phyloP scores from a whole-genome alignment of 2,888 invertebrate genomes.

The Cephalotes varians region DNA sequence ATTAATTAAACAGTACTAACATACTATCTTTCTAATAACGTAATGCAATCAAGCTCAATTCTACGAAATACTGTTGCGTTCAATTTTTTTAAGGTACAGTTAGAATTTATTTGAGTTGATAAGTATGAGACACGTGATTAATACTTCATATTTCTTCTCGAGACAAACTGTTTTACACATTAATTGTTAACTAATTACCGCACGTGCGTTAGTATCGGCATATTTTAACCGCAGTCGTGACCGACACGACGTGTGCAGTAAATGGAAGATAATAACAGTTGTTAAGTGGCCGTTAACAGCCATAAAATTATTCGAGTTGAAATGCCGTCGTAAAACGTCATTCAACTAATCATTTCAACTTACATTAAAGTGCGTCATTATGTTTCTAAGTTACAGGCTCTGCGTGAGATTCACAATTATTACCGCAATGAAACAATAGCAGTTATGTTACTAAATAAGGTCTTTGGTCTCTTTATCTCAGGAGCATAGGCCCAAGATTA shows the following conservation, averaged over 20 bases:
- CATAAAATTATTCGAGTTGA: slow-evolving; percentile 54
- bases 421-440: not conserved
- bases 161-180: slow-evolving; percentile 35
- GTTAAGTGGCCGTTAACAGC: slow-evolving; percentile 41
- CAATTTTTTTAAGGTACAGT: not conserved
- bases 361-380: slow-evolving; percentile 27
- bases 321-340: slow-evolving; percentile 47
- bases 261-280: slow-evolving; percentile 54
- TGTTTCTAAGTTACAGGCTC: slow-evolving; percentile 6
- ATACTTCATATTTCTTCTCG: slow-evolving; percentile 30
- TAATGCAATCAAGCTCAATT: not conserved
- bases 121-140: slow-evolving; percentile 8
- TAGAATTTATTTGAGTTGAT: slow-evolving; percentile 4
- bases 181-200: slow-evolving; percentile 41
- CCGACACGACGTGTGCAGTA: slow-evolving; percentile 40
- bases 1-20: not conserved
- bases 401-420: slow-evolving; percentile 22
- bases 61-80: not conserved
- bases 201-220: slow-evolving; percentile 44
- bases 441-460: not conserved
- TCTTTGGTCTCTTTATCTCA: not conserved
- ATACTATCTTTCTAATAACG: not conserved
- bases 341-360: slow-evolving; percentile 48
- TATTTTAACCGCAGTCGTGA: slow-evolving; percentile 46
- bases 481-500: not conserved